Base-by-base conservation (phyloP, 92 coral and sea anemone genomes). In the Scolanthus callimorphus region DNA sequence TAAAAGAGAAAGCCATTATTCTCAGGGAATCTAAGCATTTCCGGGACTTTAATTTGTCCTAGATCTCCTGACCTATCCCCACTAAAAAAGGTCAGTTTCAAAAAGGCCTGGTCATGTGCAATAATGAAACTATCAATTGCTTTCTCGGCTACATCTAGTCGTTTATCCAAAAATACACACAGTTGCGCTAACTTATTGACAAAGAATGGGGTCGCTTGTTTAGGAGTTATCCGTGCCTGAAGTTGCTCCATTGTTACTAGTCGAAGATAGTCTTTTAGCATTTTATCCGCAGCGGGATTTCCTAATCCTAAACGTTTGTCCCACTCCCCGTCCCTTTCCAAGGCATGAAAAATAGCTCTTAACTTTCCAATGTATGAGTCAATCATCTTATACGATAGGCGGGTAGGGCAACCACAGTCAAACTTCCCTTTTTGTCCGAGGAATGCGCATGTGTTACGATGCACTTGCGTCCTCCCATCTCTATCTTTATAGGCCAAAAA, bases 221-320 rank as follows among this genome's bases (percentile, higher is more conserved):
- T 74, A 2, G 88, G 82, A 4, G 71, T 59, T 0, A 81, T 48
- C 25, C 82, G 50, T 22, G 82, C 77, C 60, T 65, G 71, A 19
- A 80, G 62, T 45, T 80, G 87, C 63, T 80, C 87, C 31, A 77
- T 63, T 2, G 87, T 39, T 27, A 66, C 77, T 25, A 80, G 26
- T 11, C 73, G 57, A 0, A 73, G 51, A 31, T 67, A 74, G 55
- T 81, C 73, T 25, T 80, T 65, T 0, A 73, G 56, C 6, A 60
- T 26, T 39, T 60, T 74, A 38, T 80, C 87, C 1, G 73, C 59
- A 2, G 87, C 87, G 17, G 87, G 87, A 70, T 73, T 80, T 17
- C 71, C 86, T 17, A 81, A 17, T 4, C 55, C 65, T 3, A 81
- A 27, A 0, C 88, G 80, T 15, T 23, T 2, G 38, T 72, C 72